phyloP scores from a whole-genome alignment of 2,113 vertebrate genomes.

The Fukomys damarensis region DNA sequence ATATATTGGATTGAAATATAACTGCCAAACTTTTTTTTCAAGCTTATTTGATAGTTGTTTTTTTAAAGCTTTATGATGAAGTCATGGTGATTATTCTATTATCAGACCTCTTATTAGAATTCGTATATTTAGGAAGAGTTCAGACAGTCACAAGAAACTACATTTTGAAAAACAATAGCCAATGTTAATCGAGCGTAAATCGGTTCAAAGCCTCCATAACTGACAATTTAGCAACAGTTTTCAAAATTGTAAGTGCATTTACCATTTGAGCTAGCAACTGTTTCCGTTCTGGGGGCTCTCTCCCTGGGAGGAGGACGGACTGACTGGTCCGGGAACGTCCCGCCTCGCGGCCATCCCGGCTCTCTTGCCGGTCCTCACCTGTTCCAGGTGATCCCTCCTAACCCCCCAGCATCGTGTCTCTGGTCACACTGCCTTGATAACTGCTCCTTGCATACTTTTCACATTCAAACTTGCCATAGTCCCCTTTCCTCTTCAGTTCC shows the following conservation, averaged over 20 bases:
- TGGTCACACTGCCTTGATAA: not conserved
- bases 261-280: not conserved
- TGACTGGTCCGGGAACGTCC: not conserved
- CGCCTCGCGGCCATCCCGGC: not conserved
- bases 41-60: not conserved
- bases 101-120: not conserved
- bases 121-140: not conserved
- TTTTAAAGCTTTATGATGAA: not conserved
- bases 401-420: not conserved
- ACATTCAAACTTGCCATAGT: not conserved
- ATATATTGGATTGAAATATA: not conserved
- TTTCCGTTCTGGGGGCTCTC: not conserved
- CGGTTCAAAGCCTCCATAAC: not conserved
- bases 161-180: not conserved
- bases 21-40: no score
- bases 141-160: not conserved
- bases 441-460: not conserved
- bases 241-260: not conserved
- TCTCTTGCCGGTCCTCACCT: not conserved
- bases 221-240: constrained; percentile 15
- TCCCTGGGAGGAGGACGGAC: not conserved
- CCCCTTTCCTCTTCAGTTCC: not conserved
- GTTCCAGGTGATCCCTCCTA: not conserved
- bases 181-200: not conserved
- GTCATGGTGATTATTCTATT: not conserved